phyloP scores from a whole-genome alignment of 1,140 invertebrate species.

The Araneus ventricosus region DNA sequence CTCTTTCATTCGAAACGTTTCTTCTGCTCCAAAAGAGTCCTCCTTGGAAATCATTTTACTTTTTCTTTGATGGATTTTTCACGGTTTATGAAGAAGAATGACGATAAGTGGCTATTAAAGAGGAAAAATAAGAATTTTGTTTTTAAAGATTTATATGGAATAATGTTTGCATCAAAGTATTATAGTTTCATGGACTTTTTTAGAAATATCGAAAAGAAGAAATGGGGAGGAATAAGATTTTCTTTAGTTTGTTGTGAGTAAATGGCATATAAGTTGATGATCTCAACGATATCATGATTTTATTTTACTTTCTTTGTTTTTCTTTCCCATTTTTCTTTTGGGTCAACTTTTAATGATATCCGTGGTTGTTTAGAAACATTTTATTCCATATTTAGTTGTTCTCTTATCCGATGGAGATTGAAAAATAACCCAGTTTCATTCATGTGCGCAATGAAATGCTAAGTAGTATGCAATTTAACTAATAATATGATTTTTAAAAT shows the following conservation, averaged over 20 bases:
- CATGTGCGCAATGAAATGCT: too few species aligned
- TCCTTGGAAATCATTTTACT: conserved; percentile 31
- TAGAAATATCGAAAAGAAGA: not conserved
- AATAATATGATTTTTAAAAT: too few species aligned
- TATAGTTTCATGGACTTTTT: conserved; percentile 4
- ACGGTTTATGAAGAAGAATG: conserved; percentile 33
- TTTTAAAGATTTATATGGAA: not conserved
- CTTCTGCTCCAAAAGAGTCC: conserved; percentile 21
- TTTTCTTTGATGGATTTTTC: conserved; percentile 21
- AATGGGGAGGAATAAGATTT: not conserved
- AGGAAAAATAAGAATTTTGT: not conserved
- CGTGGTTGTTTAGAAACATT: too few species aligned
- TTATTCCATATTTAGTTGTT: too few species aligned
- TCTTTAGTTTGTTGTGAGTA: not conserved
- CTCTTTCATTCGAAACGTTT: conserved; percentile 27
- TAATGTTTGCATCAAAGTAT: conserved; percentile 17
- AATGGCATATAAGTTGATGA: not conserved
- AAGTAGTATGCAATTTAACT: too few species aligned
- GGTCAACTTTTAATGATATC: too few species aligned
- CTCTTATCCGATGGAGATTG: too few species aligned
- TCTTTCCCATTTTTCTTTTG: too few species aligned
- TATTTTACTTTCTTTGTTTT: too few species aligned
- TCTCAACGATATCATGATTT: not conserved
- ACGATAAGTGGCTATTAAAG: conserved; percentile 13
- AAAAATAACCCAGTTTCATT: too few species aligned